phyloP scores from a whole-genome alignment of 2,113 vertebrate species.

The Tachuris rubrigastra region DNA sequence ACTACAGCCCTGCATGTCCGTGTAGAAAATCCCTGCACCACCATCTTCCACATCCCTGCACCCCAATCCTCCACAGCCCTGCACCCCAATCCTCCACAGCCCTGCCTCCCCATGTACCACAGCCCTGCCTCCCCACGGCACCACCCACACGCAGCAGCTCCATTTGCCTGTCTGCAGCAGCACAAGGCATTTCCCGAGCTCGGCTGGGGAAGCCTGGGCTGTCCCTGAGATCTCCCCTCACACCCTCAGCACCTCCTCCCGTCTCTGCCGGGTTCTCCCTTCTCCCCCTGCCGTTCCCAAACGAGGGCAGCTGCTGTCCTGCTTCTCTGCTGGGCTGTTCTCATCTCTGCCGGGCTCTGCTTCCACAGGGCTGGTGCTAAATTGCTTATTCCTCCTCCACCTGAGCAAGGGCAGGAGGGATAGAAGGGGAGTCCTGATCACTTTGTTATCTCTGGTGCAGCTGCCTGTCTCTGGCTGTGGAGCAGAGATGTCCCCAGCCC shows the following conservation, averaged over 20 bases:
- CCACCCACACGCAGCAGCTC: not conserved
- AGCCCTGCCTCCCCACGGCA: not conserved
- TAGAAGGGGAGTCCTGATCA: not conserved
- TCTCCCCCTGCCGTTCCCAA: not conserved
- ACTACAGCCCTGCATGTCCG: too few species aligned
- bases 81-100: too few species aligned
- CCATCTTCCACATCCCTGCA: too few species aligned
- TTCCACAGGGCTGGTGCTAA: not conserved
- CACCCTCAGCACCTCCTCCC: not conserved
- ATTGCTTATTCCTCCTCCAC: not conserved
- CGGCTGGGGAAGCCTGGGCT: not conserved
- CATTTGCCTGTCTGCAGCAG: fast-evolving
- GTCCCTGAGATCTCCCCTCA: not conserved
- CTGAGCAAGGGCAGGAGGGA: not conserved
- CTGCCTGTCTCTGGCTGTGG: not conserved
- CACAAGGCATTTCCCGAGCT: not conserved
- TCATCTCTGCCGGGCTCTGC: not conserved
- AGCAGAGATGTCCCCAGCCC: not conserved
- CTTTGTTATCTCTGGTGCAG: not conserved
- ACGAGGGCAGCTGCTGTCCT: not conserved
- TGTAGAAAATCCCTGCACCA: too few species aligned
- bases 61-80: too few species aligned
- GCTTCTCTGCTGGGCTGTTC: not conserved
- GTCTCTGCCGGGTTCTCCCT: not conserved
- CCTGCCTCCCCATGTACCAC: too few species aligned